Base-by-base conservation (phyloP, 2,113 vertebrate species). In the Acanthisitta chloris region DNA sequence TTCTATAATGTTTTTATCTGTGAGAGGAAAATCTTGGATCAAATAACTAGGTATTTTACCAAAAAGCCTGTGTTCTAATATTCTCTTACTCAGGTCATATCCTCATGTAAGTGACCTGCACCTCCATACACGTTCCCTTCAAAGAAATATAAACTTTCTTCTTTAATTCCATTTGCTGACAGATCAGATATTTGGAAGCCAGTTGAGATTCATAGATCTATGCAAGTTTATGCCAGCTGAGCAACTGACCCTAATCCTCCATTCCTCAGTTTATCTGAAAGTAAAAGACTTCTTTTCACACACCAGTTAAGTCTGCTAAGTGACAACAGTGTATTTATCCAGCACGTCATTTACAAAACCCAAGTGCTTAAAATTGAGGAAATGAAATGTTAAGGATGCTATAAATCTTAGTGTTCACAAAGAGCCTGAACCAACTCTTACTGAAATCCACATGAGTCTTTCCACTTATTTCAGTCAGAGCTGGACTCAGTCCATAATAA, bases 361-460 rank as follows among this genome's bases (percentile, higher is more conserved):
- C 92, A 83, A 86, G 55, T 81, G 88, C 45, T 92, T 95, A 78
- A 90, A 93, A 92, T 48, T 81, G 92, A 97, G 92, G 93, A 97
- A 97, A 90, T 94, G 51, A 95, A 96, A 96, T 84, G 72, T 92
- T 96, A 96, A 96, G 76, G 93, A 95, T 94, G 61, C 34, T 55
- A 94, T 96, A 93, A 94, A 93, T 86, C 80, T 90, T 48, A 36
- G 19, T 29, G 46, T 79, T 90, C 86, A 92, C 36, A 70, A 90
- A 73, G 43, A 85, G 29, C 24, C 67, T 84, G 81, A 95, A 93
- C 51, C 67, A 86, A 21, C 52, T 86, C n/a, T 71, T 67, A 74
- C 55, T 71, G 74, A 95, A 95, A 76, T 92, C 67, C 72, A 81
- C 54, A 57, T 18, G 59, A 82, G 42, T 57, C 62, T 83, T 90